Percentiles rank a stretch among this genome's conserved stretches.
phyloP scores from a whole-genome alignment of 2,888 invertebrate genomes.

The Stegana nigrithorax region DNA sequence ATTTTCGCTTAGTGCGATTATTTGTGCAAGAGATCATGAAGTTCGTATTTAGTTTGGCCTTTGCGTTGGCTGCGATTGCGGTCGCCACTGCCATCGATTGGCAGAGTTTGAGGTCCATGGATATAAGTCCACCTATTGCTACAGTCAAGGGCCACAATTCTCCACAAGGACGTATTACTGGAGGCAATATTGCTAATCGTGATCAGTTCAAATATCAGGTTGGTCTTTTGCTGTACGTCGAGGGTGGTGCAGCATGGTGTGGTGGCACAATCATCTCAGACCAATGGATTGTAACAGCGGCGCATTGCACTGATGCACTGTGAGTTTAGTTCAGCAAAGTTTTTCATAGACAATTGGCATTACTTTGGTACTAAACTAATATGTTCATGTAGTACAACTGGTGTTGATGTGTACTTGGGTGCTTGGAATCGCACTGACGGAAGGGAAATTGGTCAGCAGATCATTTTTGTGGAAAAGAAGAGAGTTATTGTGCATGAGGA shows the following conservation, averaged over 20 bases:
- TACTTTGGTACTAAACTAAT: too few relatives aligned
- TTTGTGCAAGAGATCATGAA: slow-evolving; percentile 41
- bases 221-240: slow-evolving; percentile 48
- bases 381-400: slow-evolving; percentile 37
- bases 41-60: slow-evolving; percentile 38
- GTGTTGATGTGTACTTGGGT: slow-evolving; percentile 59
- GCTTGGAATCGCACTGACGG: slow-evolving; percentile 49
- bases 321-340: slow-evolving; percentile 24
- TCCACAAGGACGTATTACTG: slow-evolving; percentile 55
- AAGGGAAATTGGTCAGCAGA: slow-evolving; percentile 48
- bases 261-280: slow-evolving; percentile 61
- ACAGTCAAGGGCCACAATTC: too few relatives aligned
- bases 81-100: slow-evolving; percentile 45
- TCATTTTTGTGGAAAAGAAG: slow-evolving; percentile 39
- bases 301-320: slow-evolving; percentile 58
- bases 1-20: too few relatives aligned
- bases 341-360: not conserved
- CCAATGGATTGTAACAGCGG: slow-evolving; percentile 63
- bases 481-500: slow-evolving; percentile 64
- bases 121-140: slow-evolving; percentile 34
- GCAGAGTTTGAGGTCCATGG: slow-evolving; percentile 36
- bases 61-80: slow-evolving; percentile 37
- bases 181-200: slow-evolving; percentile 47
- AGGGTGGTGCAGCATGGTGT: slow-evolving; percentile 52
- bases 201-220: slow-evolving; percentile 62